These are phyloP conservation scores for Seladonia tumulorum DNA, from an alignment of 2,888 invertebrate genomes.

Conservation along the genomic window DNA sequence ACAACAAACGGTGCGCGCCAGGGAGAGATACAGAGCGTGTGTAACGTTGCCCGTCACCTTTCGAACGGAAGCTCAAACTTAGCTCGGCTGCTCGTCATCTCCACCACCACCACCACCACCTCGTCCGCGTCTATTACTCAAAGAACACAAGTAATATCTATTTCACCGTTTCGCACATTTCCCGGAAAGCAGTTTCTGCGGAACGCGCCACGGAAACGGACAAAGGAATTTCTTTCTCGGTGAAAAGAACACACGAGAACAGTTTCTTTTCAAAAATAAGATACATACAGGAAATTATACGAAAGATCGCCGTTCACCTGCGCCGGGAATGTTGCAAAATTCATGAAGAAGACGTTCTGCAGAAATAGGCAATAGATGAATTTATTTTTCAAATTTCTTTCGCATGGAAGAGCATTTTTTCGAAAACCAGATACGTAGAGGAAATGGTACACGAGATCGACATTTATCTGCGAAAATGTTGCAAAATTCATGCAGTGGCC, in stretches of 20 bases:
- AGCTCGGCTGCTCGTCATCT: background rate
- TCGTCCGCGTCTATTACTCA: background rate
- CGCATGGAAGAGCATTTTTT: background rate
- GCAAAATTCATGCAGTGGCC: background rate
- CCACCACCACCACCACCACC: background rate
- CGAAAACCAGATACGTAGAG: background rate
- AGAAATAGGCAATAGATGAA: background rate
- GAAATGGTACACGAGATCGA: background rate
- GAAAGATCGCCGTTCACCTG: background rate
- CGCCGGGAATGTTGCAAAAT: background rate
- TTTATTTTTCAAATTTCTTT: background rate
- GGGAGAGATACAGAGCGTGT: slow-evolving; percentile 10
- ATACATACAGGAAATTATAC: background rate
- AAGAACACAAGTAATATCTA: background rate
- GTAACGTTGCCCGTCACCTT: slow-evolving; percentile 5
- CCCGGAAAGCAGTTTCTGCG: background rate
- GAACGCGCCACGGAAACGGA: background rate
- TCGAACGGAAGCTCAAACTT: slow-evolving; percentile 5
- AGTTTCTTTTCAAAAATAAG: background rate
- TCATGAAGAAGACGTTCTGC: background rate
- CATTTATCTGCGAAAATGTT: background rate
- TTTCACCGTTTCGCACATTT: background rate
- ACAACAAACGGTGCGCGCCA: slow-evolving; percentile 27
- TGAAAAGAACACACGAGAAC: background rate
- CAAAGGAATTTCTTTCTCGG: background rate